Evolutionary conservation across 1,140 invertebrate species (phyloP).

Genomic region (Ceratosolen solmsi): DNA sequence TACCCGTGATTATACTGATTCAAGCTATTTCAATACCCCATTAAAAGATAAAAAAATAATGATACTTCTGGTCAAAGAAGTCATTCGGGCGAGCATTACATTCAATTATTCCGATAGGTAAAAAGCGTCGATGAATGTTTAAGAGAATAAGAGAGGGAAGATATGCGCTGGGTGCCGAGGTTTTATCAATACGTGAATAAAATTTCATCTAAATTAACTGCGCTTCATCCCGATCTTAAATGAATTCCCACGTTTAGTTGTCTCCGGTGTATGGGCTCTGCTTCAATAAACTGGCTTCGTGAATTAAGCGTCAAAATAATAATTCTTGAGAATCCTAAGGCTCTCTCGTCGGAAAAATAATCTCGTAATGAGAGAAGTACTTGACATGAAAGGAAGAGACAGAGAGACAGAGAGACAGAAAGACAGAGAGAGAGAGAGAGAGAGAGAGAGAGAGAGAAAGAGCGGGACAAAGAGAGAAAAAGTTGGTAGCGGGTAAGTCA

Average conservation of each 20-base stretch:
- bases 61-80: too few relatives aligned
- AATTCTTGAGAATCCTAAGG: not conserved
- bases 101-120: too few relatives aligned
- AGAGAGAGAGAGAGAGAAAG: conserved; percentile 9
- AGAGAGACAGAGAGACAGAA: not conserved
- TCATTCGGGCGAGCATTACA: too few relatives aligned
- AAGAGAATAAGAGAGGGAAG: too few relatives aligned
- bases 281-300: not conserved
- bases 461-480: not conserved
- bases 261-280: not conserved
- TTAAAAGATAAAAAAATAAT: too few relatives aligned
- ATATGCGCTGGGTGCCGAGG: too few relatives aligned
- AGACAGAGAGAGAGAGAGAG: not conserved
- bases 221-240: not conserved
- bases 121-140: too few relatives aligned
- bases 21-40: too few relatives aligned
- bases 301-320: not conserved
- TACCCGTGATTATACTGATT: too few relatives aligned
- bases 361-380: not conserved
- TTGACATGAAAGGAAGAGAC: not conserved
- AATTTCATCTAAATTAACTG: not conserved
- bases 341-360: not conserved
- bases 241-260: not conserved
- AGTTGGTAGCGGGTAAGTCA: conserved; percentile 4
- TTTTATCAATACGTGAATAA: not conserved